Conservation (phyloP, 1,140 invertebrate species). For the Myzus persicae region DNA sequence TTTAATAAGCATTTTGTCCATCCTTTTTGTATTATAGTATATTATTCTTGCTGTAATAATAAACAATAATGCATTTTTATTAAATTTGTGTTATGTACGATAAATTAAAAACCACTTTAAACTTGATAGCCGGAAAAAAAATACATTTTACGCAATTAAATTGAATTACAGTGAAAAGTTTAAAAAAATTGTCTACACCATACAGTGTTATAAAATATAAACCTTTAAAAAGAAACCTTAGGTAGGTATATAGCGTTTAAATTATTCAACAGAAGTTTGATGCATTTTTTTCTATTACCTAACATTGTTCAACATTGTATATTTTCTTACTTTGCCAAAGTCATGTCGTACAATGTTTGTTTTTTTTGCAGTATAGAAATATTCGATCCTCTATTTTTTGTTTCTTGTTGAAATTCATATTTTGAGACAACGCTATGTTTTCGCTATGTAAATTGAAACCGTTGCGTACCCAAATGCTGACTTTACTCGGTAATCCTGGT, state of each 20-base stretch:
- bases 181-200: neutral
- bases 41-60: neutral
- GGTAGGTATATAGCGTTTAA: neutral
- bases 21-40: neutral
- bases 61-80: neutral
- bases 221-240: neutral
- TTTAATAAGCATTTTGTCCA: neutral
- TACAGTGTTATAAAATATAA: neutral
- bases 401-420: neutral
- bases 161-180: neutral
- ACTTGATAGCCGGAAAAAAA: neutral
- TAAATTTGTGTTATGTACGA: neutral
- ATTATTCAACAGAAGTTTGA: conserved; percentile 4
- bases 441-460: conserved; percentile 40
- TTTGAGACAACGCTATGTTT: neutral
- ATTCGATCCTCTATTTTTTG: neutral
- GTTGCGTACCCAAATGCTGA: neutral
- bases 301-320: neutral
- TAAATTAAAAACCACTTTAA: conserved; percentile 25
- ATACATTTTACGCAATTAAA: neutral
- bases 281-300: neutral
- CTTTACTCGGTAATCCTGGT: conserved; percentile 33
- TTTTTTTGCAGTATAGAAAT: neutral
- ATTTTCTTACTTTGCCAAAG: neutral
- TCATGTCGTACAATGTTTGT: neutral